Conservation (phyloP, 2,797 vertebrate genomes). For the Philypnodon macrostomus region DNA sequence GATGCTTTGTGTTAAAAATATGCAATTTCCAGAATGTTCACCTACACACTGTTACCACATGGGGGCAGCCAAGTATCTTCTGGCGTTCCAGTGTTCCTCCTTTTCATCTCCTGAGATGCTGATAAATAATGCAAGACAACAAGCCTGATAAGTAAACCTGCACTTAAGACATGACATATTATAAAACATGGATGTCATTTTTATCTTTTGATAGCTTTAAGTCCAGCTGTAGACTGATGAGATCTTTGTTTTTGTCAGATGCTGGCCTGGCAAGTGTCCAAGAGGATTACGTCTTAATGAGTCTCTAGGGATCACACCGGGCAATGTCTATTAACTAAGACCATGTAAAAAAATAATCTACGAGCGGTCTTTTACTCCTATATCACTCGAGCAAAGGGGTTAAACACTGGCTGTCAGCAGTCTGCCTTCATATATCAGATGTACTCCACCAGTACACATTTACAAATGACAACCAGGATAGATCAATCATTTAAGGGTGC, state of each 20-base stretch:
- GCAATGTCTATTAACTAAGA: background rate
- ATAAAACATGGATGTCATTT: background rate
- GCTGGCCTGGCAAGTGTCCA: background rate
- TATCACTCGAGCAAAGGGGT: background rate
- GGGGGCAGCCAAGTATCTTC: conserved; percentile 41
- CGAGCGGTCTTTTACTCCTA: background rate
- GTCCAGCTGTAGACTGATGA: background rate
- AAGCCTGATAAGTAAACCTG: background rate
- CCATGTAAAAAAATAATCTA: background rate
- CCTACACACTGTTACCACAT: conserved; percentile 20
- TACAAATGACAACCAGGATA: background rate
- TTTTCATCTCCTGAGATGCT: background rate
- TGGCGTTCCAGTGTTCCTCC: conserved; percentile 5
- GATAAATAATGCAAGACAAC: background rate
- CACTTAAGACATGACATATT: background rate
- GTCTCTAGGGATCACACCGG: background rate
- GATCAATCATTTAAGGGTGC: conserved; percentile 5
- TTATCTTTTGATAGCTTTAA: no score
- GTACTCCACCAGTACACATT: background rate
- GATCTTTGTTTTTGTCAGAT: conserved; percentile 8
- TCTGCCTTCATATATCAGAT: conserved; percentile 12
- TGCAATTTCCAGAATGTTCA: background rate
- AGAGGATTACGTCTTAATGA: conserved; percentile 14
- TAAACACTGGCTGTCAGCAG: background rate
- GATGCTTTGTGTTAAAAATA: conserved; percentile 50